phyloP scores from a whole-genome alignment of 2,113 vertebrate species.

The Seriola dumerili region DNA sequence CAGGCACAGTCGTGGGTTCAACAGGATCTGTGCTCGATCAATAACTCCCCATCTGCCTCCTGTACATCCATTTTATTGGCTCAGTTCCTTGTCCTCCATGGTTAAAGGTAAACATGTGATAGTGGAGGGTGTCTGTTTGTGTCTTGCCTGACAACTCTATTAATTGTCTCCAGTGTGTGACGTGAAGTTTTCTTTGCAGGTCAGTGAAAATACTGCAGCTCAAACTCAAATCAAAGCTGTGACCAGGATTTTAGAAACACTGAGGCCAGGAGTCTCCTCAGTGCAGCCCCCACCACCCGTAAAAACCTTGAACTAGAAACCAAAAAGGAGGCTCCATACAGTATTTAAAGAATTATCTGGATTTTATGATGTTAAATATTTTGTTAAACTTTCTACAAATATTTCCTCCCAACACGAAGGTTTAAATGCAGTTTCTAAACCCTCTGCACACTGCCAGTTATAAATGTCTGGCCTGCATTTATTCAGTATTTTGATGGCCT shows the following conservation, averaged over 20 bases:
- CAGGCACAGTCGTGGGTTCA: constrained; percentile 33
- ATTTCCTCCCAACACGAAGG: not conserved
- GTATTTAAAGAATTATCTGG: no score
- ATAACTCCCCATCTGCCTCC: constrained; percentile 1
- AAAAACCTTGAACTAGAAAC: not conserved
- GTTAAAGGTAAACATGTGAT: not conserved
- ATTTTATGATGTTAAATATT: not conserved
- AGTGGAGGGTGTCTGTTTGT: not conserved
- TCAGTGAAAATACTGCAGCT: not conserved
- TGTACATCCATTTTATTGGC: not conserved
- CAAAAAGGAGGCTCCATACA: not conserved
- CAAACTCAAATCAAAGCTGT: not conserved
- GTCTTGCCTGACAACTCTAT: not conserved
- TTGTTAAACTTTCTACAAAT: not conserved
- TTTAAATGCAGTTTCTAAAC: not conserved
- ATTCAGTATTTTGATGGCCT: not conserved
- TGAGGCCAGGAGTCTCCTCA: not conserved
- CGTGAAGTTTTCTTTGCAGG: not conserved
- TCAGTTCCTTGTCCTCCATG: not conserved
- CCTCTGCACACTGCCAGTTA: not conserved
- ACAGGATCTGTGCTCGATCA: constrained; percentile 21
- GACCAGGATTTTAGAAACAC: not conserved
- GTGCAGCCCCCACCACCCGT: not conserved
- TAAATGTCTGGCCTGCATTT: not conserved
- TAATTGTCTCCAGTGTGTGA: not conserved